Percentiles rank a stretch among this genome's conserved stretches.
These are phyloP conservation scores for Petrolisthes manimaculis DNA, from an alignment of 2,888 invertebrate genomes.

Conservation along the genomic window DNA sequence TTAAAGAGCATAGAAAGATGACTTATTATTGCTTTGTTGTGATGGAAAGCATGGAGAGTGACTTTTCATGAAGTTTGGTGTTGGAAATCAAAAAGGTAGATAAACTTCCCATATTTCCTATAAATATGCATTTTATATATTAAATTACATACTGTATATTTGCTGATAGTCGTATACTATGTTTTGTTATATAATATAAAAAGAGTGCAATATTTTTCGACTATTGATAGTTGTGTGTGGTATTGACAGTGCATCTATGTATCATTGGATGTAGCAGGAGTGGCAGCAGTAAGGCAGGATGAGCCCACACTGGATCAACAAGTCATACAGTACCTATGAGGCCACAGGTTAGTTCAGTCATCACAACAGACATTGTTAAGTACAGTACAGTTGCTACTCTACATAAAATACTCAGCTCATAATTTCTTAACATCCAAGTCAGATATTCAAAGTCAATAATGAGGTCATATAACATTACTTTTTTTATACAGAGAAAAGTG, in stretches of 20 bases:
- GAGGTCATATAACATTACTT: neutral
- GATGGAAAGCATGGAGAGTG: no score
- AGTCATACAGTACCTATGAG: constrained; percentile 72
- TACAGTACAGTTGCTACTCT: no score
- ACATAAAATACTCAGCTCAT: no score
- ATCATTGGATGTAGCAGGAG: constrained; percentile 85
- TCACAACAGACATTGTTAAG: no score
- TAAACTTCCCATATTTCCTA: neutral
- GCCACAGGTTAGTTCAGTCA: constrained; percentile 40
- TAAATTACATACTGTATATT: neutral
- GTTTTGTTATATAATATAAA: neutral
- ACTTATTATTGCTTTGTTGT: no score
- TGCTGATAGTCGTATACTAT: no score
- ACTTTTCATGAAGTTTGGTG: no score
- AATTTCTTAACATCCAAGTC: no score
- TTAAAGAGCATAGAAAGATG: no score
- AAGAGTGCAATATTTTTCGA: neutral
- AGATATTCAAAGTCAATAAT: no score
- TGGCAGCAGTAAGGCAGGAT: constrained; percentile 79
- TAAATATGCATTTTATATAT: neutral
- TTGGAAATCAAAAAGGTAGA: no score
- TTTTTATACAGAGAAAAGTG: neutral
- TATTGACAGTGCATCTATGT: constrained; percentile 82
- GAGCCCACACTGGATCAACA: constrained; percentile 85
- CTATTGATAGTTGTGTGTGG: neutral